Percentiles rank a stretch among this genome's conserved stretches.
Conservation (phyloP, 2,888 invertebrate genomes). For the Nowickia ferox region DNA sequence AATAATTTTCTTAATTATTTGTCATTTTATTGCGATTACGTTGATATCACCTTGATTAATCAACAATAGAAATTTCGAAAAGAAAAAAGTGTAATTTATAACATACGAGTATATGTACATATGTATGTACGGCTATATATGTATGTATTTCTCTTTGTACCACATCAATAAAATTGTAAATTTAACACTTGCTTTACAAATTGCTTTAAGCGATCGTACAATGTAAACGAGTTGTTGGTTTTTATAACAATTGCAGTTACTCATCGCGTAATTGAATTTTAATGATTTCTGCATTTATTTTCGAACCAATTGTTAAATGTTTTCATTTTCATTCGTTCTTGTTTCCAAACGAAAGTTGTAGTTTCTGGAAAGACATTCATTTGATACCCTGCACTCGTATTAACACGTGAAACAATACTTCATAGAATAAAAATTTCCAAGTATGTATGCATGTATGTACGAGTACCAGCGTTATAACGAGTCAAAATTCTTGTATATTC, state of each 20-base stretch:
- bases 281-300: constrained; percentile 6
- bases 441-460: neutral
- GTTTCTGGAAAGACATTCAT: too few relatives aligned
- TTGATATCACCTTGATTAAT: constrained; percentile 53
- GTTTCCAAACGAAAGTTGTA: too few relatives aligned
- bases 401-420: neutral
- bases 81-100: neutral
- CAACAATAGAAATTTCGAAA: constrained; percentile 46
- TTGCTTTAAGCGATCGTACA: constrained; percentile 12
- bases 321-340: neutral
- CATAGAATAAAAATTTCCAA: neutral
- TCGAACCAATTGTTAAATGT: neutral
- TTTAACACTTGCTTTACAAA: constrained; percentile 44
- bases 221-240: neutral
- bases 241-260: constrained; percentile 1
- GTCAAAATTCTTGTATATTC: too few relatives aligned
- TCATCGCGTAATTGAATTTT: constrained; percentile 9
- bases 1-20: constrained; percentile 45
- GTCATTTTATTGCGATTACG: constrained; percentile 20
- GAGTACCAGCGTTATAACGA: too few relatives aligned
- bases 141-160: neutral
- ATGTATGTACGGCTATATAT: too few relatives aligned
- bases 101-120: too few relatives aligned
- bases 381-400: too few relatives aligned
- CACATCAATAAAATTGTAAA: constrained; percentile 1